Percentiles rank a stretch among this genome's conserved stretches.
These are phyloP conservation scores for Chaunax sp. DNA, from an alignment of 2,797 vertebrate species.

Conservation along the genomic window DNA sequence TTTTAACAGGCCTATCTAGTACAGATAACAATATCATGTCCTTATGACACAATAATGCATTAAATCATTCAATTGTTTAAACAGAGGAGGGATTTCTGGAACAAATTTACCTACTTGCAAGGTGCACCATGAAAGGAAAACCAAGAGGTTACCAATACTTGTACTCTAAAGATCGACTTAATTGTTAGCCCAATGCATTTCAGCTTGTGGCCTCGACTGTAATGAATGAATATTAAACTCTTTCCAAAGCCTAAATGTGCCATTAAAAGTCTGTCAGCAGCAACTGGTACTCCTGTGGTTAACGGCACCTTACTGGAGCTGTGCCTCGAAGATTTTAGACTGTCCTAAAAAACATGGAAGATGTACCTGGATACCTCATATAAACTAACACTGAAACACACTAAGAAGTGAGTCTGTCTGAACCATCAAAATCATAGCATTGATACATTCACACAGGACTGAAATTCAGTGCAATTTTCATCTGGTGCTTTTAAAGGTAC, in stretches of 20 bases:
- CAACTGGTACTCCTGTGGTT: neutral
- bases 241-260: neutral
- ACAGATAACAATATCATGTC: neutral
- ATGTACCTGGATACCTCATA: neutral
- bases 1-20: no score
- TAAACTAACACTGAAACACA: neutral
- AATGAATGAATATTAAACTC: neutral
- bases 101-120: neutral
- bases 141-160: neutral
- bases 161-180: neutral
- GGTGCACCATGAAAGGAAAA: neutral
- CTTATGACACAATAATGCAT: neutral
- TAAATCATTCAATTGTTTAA: neutral
- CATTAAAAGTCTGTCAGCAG: neutral
- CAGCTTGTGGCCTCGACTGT: neutral
- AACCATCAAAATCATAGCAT: no score
- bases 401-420: no score
- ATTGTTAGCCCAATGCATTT: neutral
- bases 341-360: constrained; percentile 24
- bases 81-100: neutral
- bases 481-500: no score
- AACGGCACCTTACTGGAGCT: constrained; percentile 2
- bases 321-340: constrained; percentile 10
- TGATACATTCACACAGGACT: no score
- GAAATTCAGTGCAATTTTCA: no score